These are phyloP conservation scores for Lipophrys pholis DNA, from an alignment of 2,113 vertebrate species.

Conservation along the genomic window DNA sequence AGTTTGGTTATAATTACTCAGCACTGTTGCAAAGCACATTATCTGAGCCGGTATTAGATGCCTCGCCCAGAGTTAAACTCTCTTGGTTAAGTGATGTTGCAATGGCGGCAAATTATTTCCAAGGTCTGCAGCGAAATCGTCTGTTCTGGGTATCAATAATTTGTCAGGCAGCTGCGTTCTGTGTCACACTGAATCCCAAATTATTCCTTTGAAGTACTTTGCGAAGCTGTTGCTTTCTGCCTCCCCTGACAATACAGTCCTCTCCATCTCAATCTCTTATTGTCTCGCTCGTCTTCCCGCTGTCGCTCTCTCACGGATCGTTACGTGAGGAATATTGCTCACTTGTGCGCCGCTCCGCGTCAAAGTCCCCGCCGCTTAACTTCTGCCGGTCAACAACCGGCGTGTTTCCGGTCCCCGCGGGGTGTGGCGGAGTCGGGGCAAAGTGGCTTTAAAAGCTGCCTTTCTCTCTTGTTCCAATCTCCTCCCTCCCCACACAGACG, in stretches of 20 bases:
- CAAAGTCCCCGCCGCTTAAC: slow-evolving; percentile 47
- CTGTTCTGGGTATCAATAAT: slow-evolving; percentile 63
- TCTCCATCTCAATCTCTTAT: slow-evolving; percentile 51
- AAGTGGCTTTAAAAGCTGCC: slow-evolving; percentile 35
- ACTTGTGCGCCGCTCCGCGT: slow-evolving; percentile 45
- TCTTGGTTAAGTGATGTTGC: slow-evolving; percentile 33
- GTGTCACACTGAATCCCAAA: slow-evolving; percentile 43
- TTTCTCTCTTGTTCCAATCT: slow-evolving; percentile 1
- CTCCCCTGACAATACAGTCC: slow-evolving; percentile 48
- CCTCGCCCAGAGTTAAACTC: slow-evolving; percentile 44
- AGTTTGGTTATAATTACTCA: slow-evolving; percentile 56
- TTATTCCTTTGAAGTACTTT: slow-evolving; percentile 66
- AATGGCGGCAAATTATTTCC: slow-evolving; percentile 47
- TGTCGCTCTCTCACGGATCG: slow-evolving; percentile 63
- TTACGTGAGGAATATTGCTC: slow-evolving; percentile 71
- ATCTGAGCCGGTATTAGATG: slow-evolving; percentile 43
- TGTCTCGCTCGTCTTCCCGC: slow-evolving; percentile 32
- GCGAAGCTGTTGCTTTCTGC: slow-evolving; percentile 39
- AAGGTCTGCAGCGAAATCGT: slow-evolving; percentile 41
- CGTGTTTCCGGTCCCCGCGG: slow-evolving; percentile 32
- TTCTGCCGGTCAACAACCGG: slow-evolving; percentile 41
- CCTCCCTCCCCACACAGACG: neutral
- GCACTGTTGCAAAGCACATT: slow-evolving; percentile 36
- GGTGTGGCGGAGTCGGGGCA: slow-evolving; percentile 25
- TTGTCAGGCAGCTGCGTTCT: slow-evolving; percentile 48